Conservation (phyloP, 2,113 vertebrate species). For the Gopherus flavomarginatus region DNA sequence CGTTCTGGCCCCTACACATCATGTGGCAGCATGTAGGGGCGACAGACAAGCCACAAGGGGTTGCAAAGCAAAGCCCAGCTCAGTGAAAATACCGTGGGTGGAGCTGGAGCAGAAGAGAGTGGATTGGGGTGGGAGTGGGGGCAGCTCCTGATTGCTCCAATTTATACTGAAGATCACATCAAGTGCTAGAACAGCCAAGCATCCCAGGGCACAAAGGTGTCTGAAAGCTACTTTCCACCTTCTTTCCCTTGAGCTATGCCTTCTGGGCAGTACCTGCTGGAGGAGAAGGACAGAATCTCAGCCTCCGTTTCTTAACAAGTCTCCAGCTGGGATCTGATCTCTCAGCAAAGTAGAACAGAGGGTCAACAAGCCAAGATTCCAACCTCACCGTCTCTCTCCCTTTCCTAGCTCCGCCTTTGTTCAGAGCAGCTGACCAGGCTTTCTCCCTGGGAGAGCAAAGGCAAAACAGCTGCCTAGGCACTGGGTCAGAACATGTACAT, state of each 20-base stretch:
- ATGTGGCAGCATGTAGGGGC: not conserved
- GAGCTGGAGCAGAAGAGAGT: not conserved
- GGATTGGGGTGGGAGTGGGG: accelerated
- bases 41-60: not conserved
- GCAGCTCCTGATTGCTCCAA: not conserved
- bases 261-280: not conserved
- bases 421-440: slow-evolving; percentile 19
- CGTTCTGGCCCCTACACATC: accelerated
- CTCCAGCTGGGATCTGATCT: not conserved
- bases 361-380: slow-evolving; percentile 9
- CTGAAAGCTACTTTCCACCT: not conserved
- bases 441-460: slow-evolving; percentile 43
- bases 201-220: not conserved
- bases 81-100: not conserved
- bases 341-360: slow-evolving; percentile 2
- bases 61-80: not conserved
- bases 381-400: not conserved
- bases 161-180: not conserved
- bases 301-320: not conserved
- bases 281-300: not conserved
- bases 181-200: not conserved
- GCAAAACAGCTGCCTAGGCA: slow-evolving; percentile 52
- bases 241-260: not conserved
- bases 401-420: not conserved
- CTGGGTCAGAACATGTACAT: slow-evolving; percentile 51